Evolutionary conservation across 2,113 vertebrate species (phyloP).

Genomic region (Halichoeres trimaculatus): DNA sequence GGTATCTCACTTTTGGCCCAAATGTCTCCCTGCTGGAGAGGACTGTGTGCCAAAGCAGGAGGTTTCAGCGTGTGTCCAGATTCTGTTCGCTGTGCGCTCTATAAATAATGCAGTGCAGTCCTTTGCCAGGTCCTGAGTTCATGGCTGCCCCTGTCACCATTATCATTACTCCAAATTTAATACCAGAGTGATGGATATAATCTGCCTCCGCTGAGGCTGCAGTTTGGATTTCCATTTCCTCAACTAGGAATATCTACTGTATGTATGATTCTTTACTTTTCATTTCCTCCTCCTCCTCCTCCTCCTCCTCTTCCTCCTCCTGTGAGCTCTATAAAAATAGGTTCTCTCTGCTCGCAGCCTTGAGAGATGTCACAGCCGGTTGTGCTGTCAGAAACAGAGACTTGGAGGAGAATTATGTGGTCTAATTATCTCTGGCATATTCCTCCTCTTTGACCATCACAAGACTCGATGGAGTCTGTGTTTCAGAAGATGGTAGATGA

Average conservation of each 20-base stretch:
- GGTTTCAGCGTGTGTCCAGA: slow-evolving; percentile 2
- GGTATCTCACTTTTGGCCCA: background rate
- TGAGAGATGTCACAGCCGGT: slow-evolving; percentile 27
- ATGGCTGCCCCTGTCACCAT: slow-evolving; percentile 34
- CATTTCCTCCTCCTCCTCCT: background rate
- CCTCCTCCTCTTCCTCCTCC: background rate
- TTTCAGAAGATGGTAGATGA: slow-evolving; percentile 13
- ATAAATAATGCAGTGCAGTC: slow-evolving; percentile 50
- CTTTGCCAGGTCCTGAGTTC: slow-evolving; percentile 37
- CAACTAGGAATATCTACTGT: slow-evolving; percentile 27
- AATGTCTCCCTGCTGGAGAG: slow-evolving; percentile 1
- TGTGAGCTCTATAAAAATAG: slow-evolving; percentile 45
- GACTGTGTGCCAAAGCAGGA: slow-evolving; percentile 11
- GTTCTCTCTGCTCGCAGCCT: background rate
- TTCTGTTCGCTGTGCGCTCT: slow-evolving; percentile 3
- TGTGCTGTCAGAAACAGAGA: slow-evolving; percentile 36
- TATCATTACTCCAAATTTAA: slow-evolving; percentile 55
- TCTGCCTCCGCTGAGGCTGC: slow-evolving; percentile 28
- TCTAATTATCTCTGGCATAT: slow-evolving; percentile 10
- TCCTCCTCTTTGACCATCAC: slow-evolving; percentile 1
- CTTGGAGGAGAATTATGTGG: slow-evolving; percentile 5
- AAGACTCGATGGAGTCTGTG: background rate
- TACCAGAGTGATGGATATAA: slow-evolving; percentile 28
- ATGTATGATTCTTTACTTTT: slow-evolving; percentile 22
- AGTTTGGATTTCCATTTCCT: slow-evolving; percentile 56